Conservation (phyloP, 2,113 vertebrate species). For the Thermophis baileyi region DNA sequence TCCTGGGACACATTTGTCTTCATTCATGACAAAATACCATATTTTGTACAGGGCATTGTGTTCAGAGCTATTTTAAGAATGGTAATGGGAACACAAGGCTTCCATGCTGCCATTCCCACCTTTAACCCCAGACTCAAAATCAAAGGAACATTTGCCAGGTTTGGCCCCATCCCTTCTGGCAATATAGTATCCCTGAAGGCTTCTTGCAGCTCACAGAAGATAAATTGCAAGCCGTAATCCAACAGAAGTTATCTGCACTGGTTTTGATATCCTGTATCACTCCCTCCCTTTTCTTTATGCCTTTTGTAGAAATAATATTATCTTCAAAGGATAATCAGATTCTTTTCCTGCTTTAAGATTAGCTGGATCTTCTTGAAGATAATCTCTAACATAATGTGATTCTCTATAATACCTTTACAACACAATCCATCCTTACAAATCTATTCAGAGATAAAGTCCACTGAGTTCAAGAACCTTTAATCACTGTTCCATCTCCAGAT, state of each 20-base stretch:
- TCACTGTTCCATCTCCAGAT: slow-evolving; percentile 22
- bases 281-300: neutral
- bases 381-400: slow-evolving; percentile 8
- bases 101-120: neutral
- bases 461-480: neutral
- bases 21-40: neutral
- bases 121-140: neutral
- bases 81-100: neutral
- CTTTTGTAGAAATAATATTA: slow-evolving; percentile 28
- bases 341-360: neutral
- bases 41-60: neutral
- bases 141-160: neutral
- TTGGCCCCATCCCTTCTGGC: neutral
- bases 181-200: neutral
- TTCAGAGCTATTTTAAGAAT: neutral
- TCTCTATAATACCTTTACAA: slow-evolving; percentile 10
- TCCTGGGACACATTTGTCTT: neutral
- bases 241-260: neutral
- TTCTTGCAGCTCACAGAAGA: neutral
- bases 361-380: slow-evolving; percentile 12
- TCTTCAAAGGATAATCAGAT: neutral
- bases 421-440: neutral
- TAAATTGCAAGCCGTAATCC: neutral
- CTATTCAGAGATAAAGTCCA: neutral
- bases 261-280: neutral